phyloP scores from a whole-genome alignment of 2,888 invertebrate genomes.

The Drosophila limbata region DNA sequence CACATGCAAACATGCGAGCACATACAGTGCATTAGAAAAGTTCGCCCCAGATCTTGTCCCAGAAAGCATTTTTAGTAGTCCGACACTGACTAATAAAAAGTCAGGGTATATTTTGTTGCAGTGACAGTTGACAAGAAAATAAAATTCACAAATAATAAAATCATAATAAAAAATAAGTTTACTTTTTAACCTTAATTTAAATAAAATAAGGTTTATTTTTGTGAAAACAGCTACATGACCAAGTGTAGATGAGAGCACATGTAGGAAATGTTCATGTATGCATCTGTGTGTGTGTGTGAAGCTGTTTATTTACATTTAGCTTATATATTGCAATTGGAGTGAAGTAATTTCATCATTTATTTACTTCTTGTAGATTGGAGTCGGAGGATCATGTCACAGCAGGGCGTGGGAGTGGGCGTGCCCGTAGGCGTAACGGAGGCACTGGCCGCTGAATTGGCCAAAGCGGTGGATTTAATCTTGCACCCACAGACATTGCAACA shows the following conservation, averaged over 20 bases:
- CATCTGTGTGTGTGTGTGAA: neutral
- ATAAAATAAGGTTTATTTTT: too few relatives aligned
- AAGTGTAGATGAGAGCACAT: too few relatives aligned
- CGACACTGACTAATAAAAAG: too few relatives aligned
- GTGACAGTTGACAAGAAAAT: too few relatives aligned
- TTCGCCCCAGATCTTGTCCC: too few relatives aligned
- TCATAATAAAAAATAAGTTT: too few relatives aligned
- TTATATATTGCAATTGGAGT: neutral
- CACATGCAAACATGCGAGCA: neutral
- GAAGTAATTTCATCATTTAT: conserved; percentile 34
- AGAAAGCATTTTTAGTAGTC: too few relatives aligned
- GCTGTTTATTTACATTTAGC: neutral
- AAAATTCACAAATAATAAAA: too few relatives aligned
- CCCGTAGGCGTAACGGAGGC: conserved; percentile 76
- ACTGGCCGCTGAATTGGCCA: conserved; percentile 90
- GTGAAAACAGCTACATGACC: too few relatives aligned
- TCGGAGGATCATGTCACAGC: neutral
- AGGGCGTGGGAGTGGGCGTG: neutral
- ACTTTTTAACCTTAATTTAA: too few relatives aligned
- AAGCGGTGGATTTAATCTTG: conserved; percentile 93
- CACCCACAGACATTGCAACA: conserved; percentile 91
- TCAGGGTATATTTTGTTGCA: too few relatives aligned
- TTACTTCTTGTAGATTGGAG: neutral
- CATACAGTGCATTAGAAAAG: neutral
- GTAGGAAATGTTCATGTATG: neutral